phyloP scores from a whole-genome alignment of 2,888 invertebrate species.

The Melipona bicolor region DNA sequence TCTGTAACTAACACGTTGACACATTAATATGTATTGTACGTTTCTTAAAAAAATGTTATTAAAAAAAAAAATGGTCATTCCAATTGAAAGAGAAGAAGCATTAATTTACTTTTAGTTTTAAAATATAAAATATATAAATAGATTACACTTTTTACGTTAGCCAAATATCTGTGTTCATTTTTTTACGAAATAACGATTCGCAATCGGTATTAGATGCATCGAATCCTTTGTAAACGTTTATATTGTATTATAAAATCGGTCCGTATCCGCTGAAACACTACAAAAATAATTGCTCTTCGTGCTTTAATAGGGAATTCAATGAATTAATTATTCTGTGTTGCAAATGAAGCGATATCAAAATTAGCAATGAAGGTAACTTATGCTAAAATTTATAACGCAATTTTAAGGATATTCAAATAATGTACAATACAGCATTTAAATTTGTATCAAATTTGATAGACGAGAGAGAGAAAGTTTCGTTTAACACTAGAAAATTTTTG shows the following conservation, averaged over 20 bases:
- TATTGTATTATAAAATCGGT: background rate
- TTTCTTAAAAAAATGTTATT: background rate
- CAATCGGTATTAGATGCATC: background rate
- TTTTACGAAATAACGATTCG: background rate
- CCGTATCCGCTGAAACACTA: background rate
- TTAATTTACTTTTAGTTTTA: background rate
- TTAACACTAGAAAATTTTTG: background rate
- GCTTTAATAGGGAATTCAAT: background rate
- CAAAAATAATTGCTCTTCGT: too few species aligned
- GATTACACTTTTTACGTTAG: background rate
- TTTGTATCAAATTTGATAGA: background rate
- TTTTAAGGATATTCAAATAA: background rate
- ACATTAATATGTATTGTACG: background rate
- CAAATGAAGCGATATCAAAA: background rate
- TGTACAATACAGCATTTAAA: background rate
- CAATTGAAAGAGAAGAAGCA: background rate
- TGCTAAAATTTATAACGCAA: background rate
- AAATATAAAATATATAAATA: background rate
- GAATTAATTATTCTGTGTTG: background rate
- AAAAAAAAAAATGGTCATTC: background rate
- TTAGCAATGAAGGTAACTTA: background rate
- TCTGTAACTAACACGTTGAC: background rate
- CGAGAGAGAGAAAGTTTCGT: background rate
- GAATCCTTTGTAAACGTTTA: background rate
- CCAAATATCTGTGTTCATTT: conserved; percentile 1